Percentiles rank a stretch among this genome's conserved stretches.
Evolutionary conservation across 2,113 vertebrate genomes (phyloP).

Genomic region (Ochotona curzoniae): DNA sequence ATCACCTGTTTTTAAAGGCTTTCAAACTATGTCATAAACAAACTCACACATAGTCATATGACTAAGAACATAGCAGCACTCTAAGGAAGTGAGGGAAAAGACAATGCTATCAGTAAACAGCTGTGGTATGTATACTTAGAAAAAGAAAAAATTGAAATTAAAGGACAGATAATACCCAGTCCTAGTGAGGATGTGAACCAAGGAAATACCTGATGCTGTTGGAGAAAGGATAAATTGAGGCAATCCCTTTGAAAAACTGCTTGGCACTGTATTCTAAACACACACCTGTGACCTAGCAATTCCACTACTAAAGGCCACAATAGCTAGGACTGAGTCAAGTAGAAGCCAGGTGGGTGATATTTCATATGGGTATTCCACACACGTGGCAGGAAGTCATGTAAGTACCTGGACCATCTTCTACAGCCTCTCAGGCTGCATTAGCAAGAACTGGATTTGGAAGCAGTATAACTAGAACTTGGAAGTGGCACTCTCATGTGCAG

Average conservation of each 20-base stretch:
- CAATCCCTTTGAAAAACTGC: background rate
- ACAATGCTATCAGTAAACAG: background rate
- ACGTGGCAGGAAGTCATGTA: no score
- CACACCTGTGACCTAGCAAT: background rate
- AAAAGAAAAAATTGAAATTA: background rate
- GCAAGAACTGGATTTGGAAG: no score
- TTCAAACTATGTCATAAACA: background rate
- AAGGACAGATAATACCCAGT: no score
- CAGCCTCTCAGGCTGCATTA: no score
- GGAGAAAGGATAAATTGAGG: background rate
- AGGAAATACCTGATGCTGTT: background rate
- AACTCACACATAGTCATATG: background rate
- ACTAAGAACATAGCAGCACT: background rate
- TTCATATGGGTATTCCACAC: no score
- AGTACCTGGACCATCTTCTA: no score
- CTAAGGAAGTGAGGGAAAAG: background rate
- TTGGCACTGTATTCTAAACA: background rate
- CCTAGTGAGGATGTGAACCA: background rate
- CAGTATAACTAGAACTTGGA: no score
- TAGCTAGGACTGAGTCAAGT: no score
- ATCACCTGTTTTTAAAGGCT: background rate
- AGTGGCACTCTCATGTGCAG: no score
- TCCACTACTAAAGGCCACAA: background rate
- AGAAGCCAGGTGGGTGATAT: no score
- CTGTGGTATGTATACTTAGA: background rate